Evolutionary conservation across 2,888 invertebrate species (phyloP), one percentile per base, ranked within the genome.

Genomic region (Nipponacmea schrenckii): DNA sequence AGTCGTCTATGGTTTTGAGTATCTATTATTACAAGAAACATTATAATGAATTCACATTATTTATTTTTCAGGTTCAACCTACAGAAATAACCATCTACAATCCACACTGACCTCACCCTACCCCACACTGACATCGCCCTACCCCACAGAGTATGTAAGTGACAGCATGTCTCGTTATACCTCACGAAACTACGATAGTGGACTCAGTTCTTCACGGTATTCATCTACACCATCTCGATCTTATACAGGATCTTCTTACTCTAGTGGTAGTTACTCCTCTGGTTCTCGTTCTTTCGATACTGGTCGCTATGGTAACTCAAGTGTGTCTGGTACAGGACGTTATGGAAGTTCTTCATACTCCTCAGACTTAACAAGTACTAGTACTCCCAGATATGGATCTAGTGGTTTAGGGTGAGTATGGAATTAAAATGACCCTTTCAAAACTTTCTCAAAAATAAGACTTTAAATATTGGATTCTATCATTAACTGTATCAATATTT

Each of bases 151-250:
- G 62, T 50, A 66, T 63, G 62, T 69, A 62, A 39, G 67, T 45
- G 50, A 69, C 69, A 66, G 50, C 50, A 73, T 73, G 72, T 73
- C 72, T 12, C 72, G 72, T 64, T 73, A 73, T 69, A 31, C 64
- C 64, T 62, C 72, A 15, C 68, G 63, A 27, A 63, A 46, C 68
- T 69, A 69, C 26, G 68, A 69, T 63, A 69, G 27, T 5, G 50
- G 69, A 17, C 39, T 39, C 5, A 66, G 70, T 62, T 70, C 48
- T 62, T 44, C 65, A 62, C 48, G 50, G 12, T 39, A 27, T n/a
- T 14, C 26, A 14, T 24, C 56, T 20, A 20, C 56, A 56, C 14
- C 56, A 24, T 14, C 20, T 20, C 56, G 20, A 56, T 56, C 20
- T 4, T 24, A 20, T 24, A 24, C 56, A 24, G 56, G 56, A 12